Evolutionary conservation across 2,797 vertebrate species (phyloP).

Genomic region (Rousettus madagascariensis): DNA sequence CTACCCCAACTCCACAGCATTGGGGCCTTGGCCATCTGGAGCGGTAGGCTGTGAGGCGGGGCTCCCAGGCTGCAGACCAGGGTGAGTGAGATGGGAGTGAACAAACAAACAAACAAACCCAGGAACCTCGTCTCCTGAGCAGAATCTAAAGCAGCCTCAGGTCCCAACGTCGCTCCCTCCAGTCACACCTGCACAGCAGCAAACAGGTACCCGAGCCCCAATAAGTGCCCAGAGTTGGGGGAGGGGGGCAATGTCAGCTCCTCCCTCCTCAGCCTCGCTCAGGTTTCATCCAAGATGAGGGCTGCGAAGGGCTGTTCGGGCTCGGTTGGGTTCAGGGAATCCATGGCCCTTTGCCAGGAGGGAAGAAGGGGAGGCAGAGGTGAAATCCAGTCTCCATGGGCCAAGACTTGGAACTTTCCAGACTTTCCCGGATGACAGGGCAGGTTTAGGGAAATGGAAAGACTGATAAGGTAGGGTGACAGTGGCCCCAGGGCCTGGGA

Average conservation of each 20-base stretch:
- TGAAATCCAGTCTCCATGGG: constrained; percentile 73
- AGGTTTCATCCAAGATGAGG: neutral
- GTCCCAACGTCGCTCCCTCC: neutral
- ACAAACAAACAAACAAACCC: neutral
- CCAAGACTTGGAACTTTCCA: constrained; percentile 71
- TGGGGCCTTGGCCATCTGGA: neutral
- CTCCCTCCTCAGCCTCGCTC: neutral
- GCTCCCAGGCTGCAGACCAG: neutral
- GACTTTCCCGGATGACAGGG: constrained; percentile 43
- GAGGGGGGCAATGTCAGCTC: neutral
- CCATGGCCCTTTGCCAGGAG: constrained; percentile 60
- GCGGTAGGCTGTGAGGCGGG: neutral
- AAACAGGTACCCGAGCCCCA: neutral
- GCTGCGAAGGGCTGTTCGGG: neutral
- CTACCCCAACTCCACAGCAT: neutral
- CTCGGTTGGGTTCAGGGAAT: constrained; percentile 54
- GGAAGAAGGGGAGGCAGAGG: constrained; percentile 74
- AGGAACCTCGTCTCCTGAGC: neutral
- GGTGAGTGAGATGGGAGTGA: neutral
- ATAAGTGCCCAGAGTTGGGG: neutral
- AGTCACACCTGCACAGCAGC: constrained; percentile 9
- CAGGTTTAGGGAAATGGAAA: constrained; percentile 71
- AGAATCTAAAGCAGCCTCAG: neutral
- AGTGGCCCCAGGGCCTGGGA: neutral
- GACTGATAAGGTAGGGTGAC: constrained; percentile 57